Conservation (phyloP, 2,113 vertebrate genomes). For the Amphiprion percula region DNA sequence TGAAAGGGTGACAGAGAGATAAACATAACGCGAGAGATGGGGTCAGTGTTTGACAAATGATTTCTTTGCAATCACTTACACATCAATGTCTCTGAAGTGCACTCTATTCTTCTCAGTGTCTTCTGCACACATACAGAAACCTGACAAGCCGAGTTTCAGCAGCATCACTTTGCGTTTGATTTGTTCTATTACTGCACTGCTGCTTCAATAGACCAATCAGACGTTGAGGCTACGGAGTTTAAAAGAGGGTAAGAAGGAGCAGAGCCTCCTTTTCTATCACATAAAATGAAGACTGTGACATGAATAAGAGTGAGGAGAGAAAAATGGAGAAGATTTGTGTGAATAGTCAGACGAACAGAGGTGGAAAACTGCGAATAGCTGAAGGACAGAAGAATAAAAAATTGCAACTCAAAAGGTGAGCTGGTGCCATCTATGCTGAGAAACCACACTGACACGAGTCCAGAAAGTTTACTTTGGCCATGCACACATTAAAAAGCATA, state of each 20-base stretch:
- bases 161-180: constrained; percentile 14
- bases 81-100: not conserved
- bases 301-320: constrained; percentile 2
- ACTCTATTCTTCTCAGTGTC: not conserved
- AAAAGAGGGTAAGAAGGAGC: too few species aligned
- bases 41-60: constrained; percentile 6
- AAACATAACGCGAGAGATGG: not conserved
- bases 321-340: not conserved
- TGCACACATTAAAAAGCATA: constrained; percentile 5
- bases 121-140: not conserved
- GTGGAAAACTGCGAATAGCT: not conserved
- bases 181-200: constrained; percentile 7
- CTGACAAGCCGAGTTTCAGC: not conserved
- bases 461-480: not conserved
- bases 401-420: not conserved
- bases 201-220: constrained; percentile 35
- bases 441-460: not conserved
- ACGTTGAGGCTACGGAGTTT: not conserved
- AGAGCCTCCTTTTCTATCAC: not conserved
- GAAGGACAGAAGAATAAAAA: too few species aligned
- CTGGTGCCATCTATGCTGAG: not conserved
- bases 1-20: not conserved
- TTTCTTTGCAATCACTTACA: constrained; percentile 13
- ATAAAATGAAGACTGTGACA: not conserved
- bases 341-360: not conserved